Conservation (phyloP, 2,797 vertebrate genomes). For the Chelidonichthys spinosus region DNA sequence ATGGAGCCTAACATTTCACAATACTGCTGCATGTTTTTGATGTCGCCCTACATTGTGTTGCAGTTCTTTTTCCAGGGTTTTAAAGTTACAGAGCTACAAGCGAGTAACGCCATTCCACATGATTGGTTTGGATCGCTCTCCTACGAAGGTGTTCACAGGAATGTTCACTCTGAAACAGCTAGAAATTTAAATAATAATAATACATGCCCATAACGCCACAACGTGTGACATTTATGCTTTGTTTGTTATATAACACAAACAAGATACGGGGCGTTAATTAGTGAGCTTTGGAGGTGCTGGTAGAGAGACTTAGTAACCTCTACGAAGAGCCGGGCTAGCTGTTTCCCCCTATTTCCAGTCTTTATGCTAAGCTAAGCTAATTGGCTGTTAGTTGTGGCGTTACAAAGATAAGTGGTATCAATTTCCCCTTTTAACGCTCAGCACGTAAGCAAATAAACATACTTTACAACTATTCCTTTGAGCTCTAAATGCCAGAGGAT, state of each 20-base stretch:
- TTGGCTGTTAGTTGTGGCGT: not conserved
- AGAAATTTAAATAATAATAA: not conserved
- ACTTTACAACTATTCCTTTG: not conserved
- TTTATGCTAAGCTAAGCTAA: slow-evolving; percentile 12
- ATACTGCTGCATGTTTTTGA: not conserved
- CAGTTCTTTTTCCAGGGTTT: not conserved
- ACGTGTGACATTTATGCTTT: not conserved
- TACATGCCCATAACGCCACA: not conserved
- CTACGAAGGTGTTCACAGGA: not conserved
- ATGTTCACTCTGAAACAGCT: not conserved
- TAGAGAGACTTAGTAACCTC: not conserved
- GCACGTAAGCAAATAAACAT: not conserved
- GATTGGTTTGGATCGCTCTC: not conserved
- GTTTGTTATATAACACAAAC: not conserved
- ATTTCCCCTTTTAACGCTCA: not conserved
- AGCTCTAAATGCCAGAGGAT: slow-evolving; percentile 6
- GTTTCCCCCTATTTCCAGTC: not conserved
- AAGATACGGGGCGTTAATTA: not conserved
- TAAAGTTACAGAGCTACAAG: not conserved
- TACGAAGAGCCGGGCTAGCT: not conserved
- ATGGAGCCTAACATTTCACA: slow-evolving; percentile 6
- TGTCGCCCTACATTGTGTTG: not conserved
- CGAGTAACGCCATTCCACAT: not conserved
- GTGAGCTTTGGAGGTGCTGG: not conserved
- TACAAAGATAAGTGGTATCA: not conserved